Base-by-base conservation (phyloP, 2,888 invertebrate genomes). In the Cephus pygmeus region DNA sequence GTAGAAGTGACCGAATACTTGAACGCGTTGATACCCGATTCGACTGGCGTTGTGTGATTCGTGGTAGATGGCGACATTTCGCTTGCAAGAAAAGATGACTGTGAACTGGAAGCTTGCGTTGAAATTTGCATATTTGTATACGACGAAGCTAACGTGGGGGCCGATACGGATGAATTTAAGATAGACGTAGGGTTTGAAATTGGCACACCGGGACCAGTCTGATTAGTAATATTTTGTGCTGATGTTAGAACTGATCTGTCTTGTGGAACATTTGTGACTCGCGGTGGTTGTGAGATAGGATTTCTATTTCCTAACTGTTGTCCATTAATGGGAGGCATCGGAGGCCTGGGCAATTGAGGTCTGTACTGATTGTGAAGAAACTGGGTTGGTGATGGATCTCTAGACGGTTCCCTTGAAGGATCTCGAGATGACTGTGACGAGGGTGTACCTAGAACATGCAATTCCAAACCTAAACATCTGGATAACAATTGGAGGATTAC, bases 341-440 rank as follows among this genome's bases (percentile, higher is more conserved):
- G 87, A 12, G 89, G 85, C 77, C 86, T 83, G 34, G 81, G 78
- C 76, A 88, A 77, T 73, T 88, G 88, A 71, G 87, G 85, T 76
- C 88, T 85, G 79, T 88, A 88, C 74, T 88, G 88, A 75, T 84
- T 88, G 69, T 88, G 86, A 75, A 89, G 84, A 77, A 89, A 87
- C 31, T 89, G 86, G 81, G 92, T 91, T 87, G 93, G 89, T 84
- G 92, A 85, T 80, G 91, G 86, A 85, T 91, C 84, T 83, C 90
- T 83, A 81, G 91, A 85, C 11, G 92, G 92, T 80, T 89, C 90
- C 76, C 90, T 85, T 3, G 93, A 93, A 56, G 93, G 92, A 79
- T 92, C 92, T 77, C 93, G 88, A 3, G 93, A 93, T 31, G 92
- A 92, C 75, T 92, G 91, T 12, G 92, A 91, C 11, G 92, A 92